Conservation (phyloP, 2,113 vertebrate genomes). For the Chaetops frenatus region DNA sequence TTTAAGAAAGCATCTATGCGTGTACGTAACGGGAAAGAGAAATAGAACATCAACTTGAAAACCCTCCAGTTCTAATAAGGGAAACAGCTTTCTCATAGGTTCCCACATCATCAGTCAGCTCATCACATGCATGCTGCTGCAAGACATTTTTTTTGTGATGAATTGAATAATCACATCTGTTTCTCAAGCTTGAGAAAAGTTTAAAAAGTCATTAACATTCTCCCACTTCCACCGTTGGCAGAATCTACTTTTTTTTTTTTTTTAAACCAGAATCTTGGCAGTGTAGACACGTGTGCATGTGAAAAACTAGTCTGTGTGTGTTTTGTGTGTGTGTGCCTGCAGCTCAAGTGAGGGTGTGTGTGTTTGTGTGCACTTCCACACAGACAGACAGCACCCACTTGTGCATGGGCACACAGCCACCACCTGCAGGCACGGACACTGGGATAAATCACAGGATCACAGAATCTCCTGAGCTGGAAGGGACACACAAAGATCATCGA, state of each 20-base stretch:
- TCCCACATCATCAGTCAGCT: conserved; percentile 77
- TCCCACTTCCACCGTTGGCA: conserved; percentile 19
- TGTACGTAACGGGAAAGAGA: conserved; percentile 37
- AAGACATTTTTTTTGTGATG: conserved; percentile 53
- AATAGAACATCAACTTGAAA: conserved; percentile 41
- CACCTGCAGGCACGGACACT: background rate
- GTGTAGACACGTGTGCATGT: background rate
- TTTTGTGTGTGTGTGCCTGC: background rate
- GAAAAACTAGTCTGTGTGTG: background rate
- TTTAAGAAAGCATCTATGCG: conserved; percentile 52
- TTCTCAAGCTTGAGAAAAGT: conserved; percentile 69
- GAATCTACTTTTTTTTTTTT: background rate
- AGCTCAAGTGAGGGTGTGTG: rapidly evolving
- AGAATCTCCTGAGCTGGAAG: background rate
- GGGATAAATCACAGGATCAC: background rate
- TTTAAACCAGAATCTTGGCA: background rate
- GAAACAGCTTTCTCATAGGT: conserved; percentile 75
- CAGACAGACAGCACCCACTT: too few species aligned
- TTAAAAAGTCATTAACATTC: conserved; percentile 63
- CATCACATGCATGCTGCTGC: conserved; percentile 67
- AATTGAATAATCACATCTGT: conserved; percentile 67
- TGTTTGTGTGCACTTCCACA: rapidly evolving
- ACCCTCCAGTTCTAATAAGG: conserved; percentile 70
- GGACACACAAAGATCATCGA: background rate
- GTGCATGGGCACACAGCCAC: background rate